Base-by-base conservation (phyloP, 2,797 vertebrate genomes). In the Staurois parvus region DNA sequence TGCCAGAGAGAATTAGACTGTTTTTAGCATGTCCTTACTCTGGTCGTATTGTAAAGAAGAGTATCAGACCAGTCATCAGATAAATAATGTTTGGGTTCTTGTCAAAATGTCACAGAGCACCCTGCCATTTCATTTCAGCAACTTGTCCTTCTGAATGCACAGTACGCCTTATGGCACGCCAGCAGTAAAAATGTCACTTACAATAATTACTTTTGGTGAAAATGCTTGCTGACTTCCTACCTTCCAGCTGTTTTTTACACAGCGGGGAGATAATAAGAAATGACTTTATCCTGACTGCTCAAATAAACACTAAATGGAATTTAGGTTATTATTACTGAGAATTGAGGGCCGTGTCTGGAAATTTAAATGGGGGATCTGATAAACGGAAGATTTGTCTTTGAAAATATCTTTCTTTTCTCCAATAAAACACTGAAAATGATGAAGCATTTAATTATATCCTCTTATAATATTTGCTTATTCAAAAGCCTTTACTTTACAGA, bases 221-320 rank as follows among this genome's bases (percentile, higher is more conserved):
- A 95, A 97, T 96, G 93, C 94, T 93, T 95, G 93, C 94, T 96
- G 96, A 96, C 96, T 96, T 95, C 92, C 93, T 93, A 94, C 95
- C 95, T 97, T 96, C 96, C 96, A 97, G 96, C 96, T 98, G 93
- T 95, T 94, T 95, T 95, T 95, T 95, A 94, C 95, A 93, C 95
- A 94, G 94, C 95, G 89, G 94, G 96, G 94, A 97, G 96, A 96
- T 97, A 97, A 98, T 97, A 95, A 96, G 96, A 96, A 96, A 96
- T 96, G 96, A 97, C 97, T 97, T 97, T 96, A 97, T 96, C 96
- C 96, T 95, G 96, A 97, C 96, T 98, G 97, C 96, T 98, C 96
- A 96, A 96, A 97, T 97, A 93, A 94, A 93, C 94, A 94, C 94
- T 95, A 95, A 95, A 94, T 96, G 94, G 93, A 94, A 95, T 94